Percentiles rank a stretch among this genome's conserved stretches.
phyloP scores from a whole-genome alignment of 2,113 vertebrate genomes.

The Thalassarche chlororhynchos region DNA sequence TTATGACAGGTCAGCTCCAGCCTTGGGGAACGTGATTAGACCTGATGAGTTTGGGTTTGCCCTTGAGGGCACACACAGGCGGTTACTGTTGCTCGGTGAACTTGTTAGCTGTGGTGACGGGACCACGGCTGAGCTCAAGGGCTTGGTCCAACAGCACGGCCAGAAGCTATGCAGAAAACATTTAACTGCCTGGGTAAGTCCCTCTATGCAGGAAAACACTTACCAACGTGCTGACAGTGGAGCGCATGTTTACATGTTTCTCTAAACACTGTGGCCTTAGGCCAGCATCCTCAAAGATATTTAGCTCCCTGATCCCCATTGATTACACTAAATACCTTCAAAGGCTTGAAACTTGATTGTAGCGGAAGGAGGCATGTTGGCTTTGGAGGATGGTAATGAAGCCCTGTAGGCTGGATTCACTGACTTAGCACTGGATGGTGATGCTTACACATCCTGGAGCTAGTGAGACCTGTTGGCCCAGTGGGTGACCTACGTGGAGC shows the following conservation, averaged over 20 bases:
- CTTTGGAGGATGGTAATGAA: background rate
- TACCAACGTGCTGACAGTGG: background rate
- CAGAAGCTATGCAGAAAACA: background rate
- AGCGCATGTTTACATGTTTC: background rate
- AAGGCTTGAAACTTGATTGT: background rate
- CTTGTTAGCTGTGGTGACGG: fast-evolving
- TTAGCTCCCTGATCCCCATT: background rate
- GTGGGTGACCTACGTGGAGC: background rate
- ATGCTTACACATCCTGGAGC: background rate
- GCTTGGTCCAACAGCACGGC: background rate
- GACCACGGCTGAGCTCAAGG: background rate
- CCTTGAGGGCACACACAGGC: fast-evolving
- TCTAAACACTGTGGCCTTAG: background rate
- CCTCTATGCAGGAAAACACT: background rate
- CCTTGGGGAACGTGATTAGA: background rate
- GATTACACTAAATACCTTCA: background rate
- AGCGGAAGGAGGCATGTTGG: background rate
- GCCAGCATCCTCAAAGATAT: background rate
- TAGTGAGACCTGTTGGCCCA: background rate
- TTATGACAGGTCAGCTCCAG: background rate
- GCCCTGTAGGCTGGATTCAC: background rate
- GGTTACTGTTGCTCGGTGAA: fast-evolving
- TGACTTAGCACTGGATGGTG: background rate
- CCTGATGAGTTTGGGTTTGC: background rate
- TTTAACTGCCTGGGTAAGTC: background rate